Evolutionary conservation across 2,797 vertebrate genomes (phyloP).

Genomic region (Pterois miles): DNA sequence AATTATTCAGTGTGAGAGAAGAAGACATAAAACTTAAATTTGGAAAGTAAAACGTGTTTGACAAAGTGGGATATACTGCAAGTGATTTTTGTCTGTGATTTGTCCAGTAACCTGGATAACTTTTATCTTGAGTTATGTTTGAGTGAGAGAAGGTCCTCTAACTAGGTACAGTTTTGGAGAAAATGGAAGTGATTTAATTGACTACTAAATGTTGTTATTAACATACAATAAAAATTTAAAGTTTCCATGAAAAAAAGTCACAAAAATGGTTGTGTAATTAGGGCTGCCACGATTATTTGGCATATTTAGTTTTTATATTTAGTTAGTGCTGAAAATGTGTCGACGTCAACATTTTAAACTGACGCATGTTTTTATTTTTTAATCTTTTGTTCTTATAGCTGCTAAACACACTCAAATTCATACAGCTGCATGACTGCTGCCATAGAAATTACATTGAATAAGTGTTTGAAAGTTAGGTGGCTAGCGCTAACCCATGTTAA

Average conservation of each 20-base stretch:
- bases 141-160: not conserved
- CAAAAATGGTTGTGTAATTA: no score
- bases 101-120: not conserved
- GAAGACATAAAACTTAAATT: not conserved
- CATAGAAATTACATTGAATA: no score
- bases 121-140: not conserved
- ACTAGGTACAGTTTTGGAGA: not conserved
- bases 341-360: no score
- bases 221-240: not conserved
- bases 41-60: not conserved
- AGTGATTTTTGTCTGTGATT: not conserved
- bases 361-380: no score
- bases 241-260: not conserved
- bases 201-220: not conserved
- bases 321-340: no score
- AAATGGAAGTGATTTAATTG: not conserved
- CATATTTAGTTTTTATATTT: no score
- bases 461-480: no score
- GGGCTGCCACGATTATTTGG: no score
- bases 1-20: not conserved
- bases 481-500: no score
- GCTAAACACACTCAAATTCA: no score
- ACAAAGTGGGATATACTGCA: not conserved
- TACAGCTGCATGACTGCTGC: no score
- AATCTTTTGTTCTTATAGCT: no score